Evolutionary conservation across 2,888 invertebrate species (phyloP).

Genomic region (Rhimphoctona megacephalus): DNA sequence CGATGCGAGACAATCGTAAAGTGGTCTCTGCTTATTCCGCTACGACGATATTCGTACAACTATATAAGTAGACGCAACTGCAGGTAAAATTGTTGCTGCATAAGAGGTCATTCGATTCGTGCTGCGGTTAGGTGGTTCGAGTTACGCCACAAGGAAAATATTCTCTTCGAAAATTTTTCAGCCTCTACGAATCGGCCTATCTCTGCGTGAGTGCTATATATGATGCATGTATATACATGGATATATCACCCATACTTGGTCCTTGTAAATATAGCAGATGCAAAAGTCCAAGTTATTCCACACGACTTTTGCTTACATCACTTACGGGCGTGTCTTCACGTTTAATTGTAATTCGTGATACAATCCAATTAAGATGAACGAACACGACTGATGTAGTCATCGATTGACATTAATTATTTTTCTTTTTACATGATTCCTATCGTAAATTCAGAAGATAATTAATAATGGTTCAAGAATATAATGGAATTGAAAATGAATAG

Average conservation of each 20-base stretch:
- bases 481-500: no score
- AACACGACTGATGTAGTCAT: conserved; percentile 5
- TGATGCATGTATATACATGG: neutral
- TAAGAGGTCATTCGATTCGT: conserved; percentile 69
- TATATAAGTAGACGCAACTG: conserved; percentile 22
- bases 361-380: conserved; percentile 55
- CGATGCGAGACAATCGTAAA: conserved; percentile 61
- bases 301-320: conserved; percentile 58
- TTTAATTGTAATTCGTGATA: conserved; percentile 67
- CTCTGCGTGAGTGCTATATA: conserved; percentile 28
- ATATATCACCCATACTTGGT: conserved; percentile 7
- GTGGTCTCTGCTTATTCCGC: conserved; percentile 55
- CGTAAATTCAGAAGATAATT: neutral
- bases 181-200: conserved; percentile 48
- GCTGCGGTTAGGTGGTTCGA: conserved; percentile 64
- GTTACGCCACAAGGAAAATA: conserved; percentile 65
- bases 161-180: conserved; percentile 61
- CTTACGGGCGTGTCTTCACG: conserved; percentile 58
- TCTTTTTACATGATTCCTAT: neutral
- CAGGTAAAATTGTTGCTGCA: conserved; percentile 54
- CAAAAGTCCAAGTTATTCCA: conserved; percentile 24
- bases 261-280: conserved; percentile 23
- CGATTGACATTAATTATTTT: neutral
- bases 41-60: conserved; percentile 56
- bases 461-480: no score